Percentiles rank a stretch among this genome's conserved stretches.
These are phyloP conservation scores for Rhinophrynus dorsalis DNA, from an alignment of 2,797 vertebrate genomes.

Conservation along the genomic window DNA sequence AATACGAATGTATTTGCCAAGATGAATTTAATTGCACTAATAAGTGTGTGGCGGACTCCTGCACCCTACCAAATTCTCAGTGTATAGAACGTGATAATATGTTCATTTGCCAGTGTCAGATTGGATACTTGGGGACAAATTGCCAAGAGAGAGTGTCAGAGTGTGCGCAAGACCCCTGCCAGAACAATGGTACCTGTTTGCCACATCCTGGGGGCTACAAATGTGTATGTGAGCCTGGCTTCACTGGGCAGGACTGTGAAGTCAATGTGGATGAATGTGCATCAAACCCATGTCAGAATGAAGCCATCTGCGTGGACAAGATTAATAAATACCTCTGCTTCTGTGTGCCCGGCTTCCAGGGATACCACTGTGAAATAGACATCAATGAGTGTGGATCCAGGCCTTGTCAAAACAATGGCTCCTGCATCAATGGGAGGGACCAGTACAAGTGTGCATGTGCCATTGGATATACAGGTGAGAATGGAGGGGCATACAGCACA, in stretches of 20 bases:
- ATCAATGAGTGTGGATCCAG: slow-evolving; percentile 93
- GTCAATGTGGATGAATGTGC: slow-evolving; percentile 73
- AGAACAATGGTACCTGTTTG: slow-evolving; percentile 73
- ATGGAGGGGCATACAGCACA: too few relatives aligned
- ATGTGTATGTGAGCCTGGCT: slow-evolving; percentile 76
- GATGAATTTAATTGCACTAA: slow-evolving; percentile 60
- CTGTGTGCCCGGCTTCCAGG: slow-evolving; percentile 96
- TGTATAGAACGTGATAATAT: slow-evolving; percentile 63
- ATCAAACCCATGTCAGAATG: slow-evolving; percentile 85
- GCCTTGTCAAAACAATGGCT: slow-evolving; percentile 86
- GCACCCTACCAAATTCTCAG: slow-evolving; percentile 57
- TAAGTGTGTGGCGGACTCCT: slow-evolving; percentile 74
- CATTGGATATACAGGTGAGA: slow-evolving; percentile 83
- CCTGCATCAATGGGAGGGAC: slow-evolving; percentile 85
- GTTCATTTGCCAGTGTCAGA: slow-evolving; percentile 74
- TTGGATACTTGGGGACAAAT: slow-evolving; percentile 59
- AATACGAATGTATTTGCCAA: slow-evolving; percentile 71
- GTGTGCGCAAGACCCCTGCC: slow-evolving; percentile 74
- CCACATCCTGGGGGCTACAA: slow-evolving; percentile 57
- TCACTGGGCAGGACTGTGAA: slow-evolving; percentile 71
- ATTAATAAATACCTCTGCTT: slow-evolving; percentile 78
- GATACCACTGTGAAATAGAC: slow-evolving; percentile 88
- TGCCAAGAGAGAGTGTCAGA: slow-evolving; percentile 64
- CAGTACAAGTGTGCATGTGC: slow-evolving; percentile 80
- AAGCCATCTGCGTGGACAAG: slow-evolving; percentile 85